phyloP scores from a whole-genome alignment of 2,888 invertebrate species.

The Diplazon laetatorius region DNA sequence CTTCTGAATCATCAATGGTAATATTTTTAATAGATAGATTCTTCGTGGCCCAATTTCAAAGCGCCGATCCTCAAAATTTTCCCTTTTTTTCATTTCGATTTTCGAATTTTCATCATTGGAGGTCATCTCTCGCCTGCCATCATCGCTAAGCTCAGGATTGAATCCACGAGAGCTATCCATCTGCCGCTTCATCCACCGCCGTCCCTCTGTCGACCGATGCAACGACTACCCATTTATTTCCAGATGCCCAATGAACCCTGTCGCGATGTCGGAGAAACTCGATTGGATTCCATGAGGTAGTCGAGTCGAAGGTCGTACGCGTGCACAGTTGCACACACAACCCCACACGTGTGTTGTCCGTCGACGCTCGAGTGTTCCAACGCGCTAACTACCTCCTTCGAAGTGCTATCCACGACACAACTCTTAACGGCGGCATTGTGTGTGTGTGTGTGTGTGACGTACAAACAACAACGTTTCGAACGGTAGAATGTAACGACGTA shows the following conservation, averaged over 20 bases:
- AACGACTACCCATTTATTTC: slow-evolving; percentile 6
- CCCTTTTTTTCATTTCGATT: no score
- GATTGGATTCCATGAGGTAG: neutral
- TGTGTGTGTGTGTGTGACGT: no score
- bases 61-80: no score
- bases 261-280: slow-evolving; percentile 22
- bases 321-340: slow-evolving; percentile 17
- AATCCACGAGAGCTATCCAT: slow-evolving; percentile 9
- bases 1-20: no score
- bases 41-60: no score
- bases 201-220: no score
- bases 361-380: slow-evolving; percentile 46
- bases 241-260: no score
- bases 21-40: no score
- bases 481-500: slow-evolving; percentile 44
- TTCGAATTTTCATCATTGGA: no score
- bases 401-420: slow-evolving; percentile 25
- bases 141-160: slow-evolving; percentile 74
- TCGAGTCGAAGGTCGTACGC: no score
- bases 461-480: slow-evolving; percentile 47
- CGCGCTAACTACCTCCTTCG: slow-evolving; percentile 66
- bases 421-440: slow-evolving; percentile 54
- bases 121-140: no score
- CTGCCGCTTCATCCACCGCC: no score
- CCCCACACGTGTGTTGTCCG: slow-evolving; percentile 20